Evolutionary conservation across 2,888 invertebrate species (phyloP), one percentile per base, ranked within the genome.

Genomic region (Arctia plantaginis): DNA sequence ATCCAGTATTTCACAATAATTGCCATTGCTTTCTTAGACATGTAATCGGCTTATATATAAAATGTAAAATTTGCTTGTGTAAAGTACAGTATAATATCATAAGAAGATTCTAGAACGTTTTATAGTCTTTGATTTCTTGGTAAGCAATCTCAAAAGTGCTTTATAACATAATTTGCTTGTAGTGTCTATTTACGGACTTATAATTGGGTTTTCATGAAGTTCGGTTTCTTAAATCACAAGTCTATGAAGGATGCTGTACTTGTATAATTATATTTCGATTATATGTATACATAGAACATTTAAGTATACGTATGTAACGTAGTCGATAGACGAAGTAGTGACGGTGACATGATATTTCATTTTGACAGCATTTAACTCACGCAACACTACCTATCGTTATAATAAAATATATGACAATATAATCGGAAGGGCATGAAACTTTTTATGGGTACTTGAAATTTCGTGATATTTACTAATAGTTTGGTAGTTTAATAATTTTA

Each of bases 11-110:
- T 55, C 30, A 27, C 30, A 23, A 35, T 73, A 69, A 69, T 73
- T 69, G 64, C 64, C 64, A 10, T 62, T 59, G 59, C n/a, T 68
- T 47, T 30, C 65, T 64, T 20, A 68, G 69, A 65, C 39, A 30
- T 65, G 64, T 73, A 73, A 73, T 69, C 73, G 64, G 68, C 69
- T 73, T 73, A 73, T 35, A 72, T 66, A 39, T 66, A 55, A 51
- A 71, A 55, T 71, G 35, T 65, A 65, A 51, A 71, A 71, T 66
- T 71, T 51, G 27, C 39, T 39, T 10, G 27, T 51, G 30, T 33
- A 66, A 55, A 66, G 30, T 47, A 51, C 33, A 51, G 51, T 33
- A 33, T 51, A n/a, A 72, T 72, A 72, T 72, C 30, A 39, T 64
- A 66, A 72, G 41, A 7, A 55, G 55, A 18, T 55, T 41, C 27